Percentiles rank a stretch among this genome's conserved stretches.
These are phyloP conservation scores for Chaenogobius annularis DNA, from an alignment of 2,113 vertebrate species.

Conservation along the genomic window DNA sequence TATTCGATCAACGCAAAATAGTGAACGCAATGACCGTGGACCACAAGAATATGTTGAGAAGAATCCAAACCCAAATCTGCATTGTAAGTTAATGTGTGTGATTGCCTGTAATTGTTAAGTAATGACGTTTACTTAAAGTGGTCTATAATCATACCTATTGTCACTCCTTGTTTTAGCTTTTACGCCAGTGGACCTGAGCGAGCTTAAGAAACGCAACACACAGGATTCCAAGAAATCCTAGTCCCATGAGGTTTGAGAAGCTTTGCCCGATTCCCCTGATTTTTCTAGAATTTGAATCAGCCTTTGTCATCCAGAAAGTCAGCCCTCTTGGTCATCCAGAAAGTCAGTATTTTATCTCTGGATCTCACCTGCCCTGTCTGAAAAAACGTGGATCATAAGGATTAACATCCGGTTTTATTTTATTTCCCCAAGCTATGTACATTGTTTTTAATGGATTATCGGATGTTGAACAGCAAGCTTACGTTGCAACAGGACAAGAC, in stretches of 20 bases:
- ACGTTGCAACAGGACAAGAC: constrained; percentile 58
- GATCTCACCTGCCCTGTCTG: constrained; percentile 39
- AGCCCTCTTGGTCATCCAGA: constrained; percentile 60
- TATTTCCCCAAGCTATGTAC: constrained; percentile 38
- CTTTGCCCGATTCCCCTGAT: constrained; percentile 44
- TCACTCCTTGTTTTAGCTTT: constrained; percentile 78
- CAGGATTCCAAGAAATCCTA: constrained; percentile 92
- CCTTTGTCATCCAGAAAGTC: constrained; percentile 64
- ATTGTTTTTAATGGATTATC: constrained; percentile 53
- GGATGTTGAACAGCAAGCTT: constrained; percentile 56
- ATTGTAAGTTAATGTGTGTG: constrained; percentile 81
- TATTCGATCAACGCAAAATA: constrained; percentile 87
- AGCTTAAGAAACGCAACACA: constrained; percentile 87
- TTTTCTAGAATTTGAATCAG: constrained; percentile 70
- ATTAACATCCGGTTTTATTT: constrained; percentile 44
- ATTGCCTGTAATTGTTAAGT: not conserved
- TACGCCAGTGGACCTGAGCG: constrained; percentile 90
- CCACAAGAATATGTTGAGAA: constrained; percentile 98
- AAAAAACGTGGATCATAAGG: constrained; percentile 47
- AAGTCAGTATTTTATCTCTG: constrained; percentile 58
- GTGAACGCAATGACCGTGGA: constrained; percentile 86
- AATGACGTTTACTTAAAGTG: not conserved
- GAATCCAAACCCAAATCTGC: constrained; percentile 91
- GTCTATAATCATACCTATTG: constrained; percentile 10
- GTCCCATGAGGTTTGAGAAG: constrained; percentile 47